A percentile compares a stretch with the other conserved stretches of the same genome.
Conservation (phyloP, 2,113 vertebrate genomes). For the Mormyrus iriodes region DNA sequence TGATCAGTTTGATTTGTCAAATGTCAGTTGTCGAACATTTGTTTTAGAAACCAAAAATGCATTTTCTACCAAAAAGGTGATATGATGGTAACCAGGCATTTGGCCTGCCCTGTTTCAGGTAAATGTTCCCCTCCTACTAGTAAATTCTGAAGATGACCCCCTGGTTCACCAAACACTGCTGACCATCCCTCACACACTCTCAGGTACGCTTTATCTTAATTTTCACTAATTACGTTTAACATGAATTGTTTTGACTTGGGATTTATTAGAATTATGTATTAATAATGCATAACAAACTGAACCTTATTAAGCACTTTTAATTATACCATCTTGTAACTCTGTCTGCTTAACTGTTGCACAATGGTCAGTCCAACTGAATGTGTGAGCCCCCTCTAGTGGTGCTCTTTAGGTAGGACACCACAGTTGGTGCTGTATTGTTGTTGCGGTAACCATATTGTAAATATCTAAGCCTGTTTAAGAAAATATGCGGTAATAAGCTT, state of each 20-base stretch:
- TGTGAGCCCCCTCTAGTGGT: not conserved
- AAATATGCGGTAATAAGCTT: not conserved
- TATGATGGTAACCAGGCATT: not conserved
- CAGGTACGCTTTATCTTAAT: conserved; percentile 59
- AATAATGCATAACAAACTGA: not conserved
- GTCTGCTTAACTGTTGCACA: not conserved
- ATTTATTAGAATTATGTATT: not conserved
- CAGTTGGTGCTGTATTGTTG: not conserved
- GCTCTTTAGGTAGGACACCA: not conserved
- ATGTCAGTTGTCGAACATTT: not conserved
- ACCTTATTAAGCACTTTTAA: not conserved
- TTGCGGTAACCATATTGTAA: not conserved
- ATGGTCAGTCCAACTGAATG: not conserved
- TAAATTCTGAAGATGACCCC: conserved; percentile 91
- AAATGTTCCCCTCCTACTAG: conserved; percentile 85
- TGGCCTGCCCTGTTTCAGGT: conserved; percentile 59
- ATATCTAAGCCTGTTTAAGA: not conserved
- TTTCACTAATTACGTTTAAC: not conserved
- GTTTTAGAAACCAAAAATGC: not conserved
- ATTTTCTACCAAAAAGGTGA: not conserved
- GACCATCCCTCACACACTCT: conserved; percentile 86
- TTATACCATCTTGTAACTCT: too few species aligned
- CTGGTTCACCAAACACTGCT: conserved; percentile 88
- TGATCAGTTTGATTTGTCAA: not conserved
- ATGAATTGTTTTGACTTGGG: not conserved